These are phyloP conservation scores for Rousettus leschenaultii DNA, from an alignment of 2,113 vertebrate genomes.

Conservation along the genomic window DNA sequence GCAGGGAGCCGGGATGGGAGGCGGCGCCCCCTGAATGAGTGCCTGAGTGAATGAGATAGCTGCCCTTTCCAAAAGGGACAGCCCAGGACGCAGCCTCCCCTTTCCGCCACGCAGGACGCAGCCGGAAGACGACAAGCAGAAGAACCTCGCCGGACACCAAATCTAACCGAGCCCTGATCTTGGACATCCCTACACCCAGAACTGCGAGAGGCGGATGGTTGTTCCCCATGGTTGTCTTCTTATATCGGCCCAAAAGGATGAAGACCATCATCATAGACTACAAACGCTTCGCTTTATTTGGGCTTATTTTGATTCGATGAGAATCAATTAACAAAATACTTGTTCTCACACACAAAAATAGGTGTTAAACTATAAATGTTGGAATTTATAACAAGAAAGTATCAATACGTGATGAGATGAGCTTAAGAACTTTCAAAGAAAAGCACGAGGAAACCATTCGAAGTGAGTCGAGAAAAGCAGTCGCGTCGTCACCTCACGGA, in stretches of 20 bases:
- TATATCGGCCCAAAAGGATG: background rate
- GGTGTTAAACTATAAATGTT: background rate
- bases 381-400: background rate
- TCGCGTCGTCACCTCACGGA: background rate
- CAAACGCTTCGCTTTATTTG: background rate
- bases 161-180: background rate
- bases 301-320: background rate
- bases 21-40: background rate
- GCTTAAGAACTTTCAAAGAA: background rate
- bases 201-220: background rate
- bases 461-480: background rate
- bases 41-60: background rate
- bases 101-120: background rate
- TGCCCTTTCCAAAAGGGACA: background rate
- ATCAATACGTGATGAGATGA: background rate
- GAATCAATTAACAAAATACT: background rate
- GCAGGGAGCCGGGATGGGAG: background rate
- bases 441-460: background rate
- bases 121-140: background rate
- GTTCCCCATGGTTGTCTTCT: background rate
- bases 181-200: background rate
- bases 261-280: background rate
- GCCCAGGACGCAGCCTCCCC: background rate
- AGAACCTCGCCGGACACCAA: background rate
- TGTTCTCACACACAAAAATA: background rate